Base-by-base conservation (phyloP, 2,113 vertebrate species). In the Henicopernis longicauda region DNA sequence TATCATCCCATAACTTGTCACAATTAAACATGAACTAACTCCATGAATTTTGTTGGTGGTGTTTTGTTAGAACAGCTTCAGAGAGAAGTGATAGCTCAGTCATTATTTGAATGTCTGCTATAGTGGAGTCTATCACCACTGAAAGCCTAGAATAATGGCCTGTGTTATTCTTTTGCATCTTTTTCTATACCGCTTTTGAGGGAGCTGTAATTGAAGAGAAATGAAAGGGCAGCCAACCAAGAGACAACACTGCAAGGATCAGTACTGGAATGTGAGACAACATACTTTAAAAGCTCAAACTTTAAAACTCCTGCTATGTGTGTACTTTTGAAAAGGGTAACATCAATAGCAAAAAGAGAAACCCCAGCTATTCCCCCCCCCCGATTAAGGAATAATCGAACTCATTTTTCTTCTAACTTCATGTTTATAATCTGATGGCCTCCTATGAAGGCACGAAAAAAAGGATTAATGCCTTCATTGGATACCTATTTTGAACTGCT, bases 101-200 rank as follows among this genome's bases (percentile, higher is more conserved):
- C 82, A 36, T 70, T 77, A 90, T 95, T 92, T 65, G 94, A 91
- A 91, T 88, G 78, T 88, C 70, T 93, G 73, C 77, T 95, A 34
- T 65, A 92, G 78, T 29, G 47, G 88, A 96, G 74, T 95, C 90
- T 89, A 97, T 94, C 92, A 92, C 88, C 59, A 80, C 71, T 83
- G 92, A 96, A 97, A 97, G 92, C 74, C 88, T 31, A 70, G 92
- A 92, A 96, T 93, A 97, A 97, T 93, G 90, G 95, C 40, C 90
- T 77, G 77, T 85, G 86, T 97, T 95, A 96, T 97, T 96, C 95
- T 95, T 96, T 83, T 93, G 92, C 97, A 93, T 97, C 86, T 95
- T 95, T 95, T 95, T 97, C 96, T 94, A 93, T 91, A 94, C 86
- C 71, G 96, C 93, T 93, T 95, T 96, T 94, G 91, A 94, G 89